Evolutionary conservation across 2,797 vertebrate species (phyloP).

Genomic region (Myotis planiceps): DNA sequence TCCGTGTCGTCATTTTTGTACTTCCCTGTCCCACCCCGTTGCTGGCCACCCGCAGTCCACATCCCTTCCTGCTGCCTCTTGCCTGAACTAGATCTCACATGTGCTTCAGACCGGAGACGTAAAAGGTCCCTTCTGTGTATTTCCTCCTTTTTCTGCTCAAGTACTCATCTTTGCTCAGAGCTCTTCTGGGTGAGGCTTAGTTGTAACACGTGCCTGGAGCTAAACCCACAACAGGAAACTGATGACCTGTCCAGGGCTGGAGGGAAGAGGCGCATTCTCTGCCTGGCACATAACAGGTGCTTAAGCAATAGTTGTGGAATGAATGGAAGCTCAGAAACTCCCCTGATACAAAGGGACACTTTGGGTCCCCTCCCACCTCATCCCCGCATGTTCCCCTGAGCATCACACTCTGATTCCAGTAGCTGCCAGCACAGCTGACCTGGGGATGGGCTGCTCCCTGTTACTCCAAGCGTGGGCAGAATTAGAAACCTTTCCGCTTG

Average conservation of each 20-base stretch:
- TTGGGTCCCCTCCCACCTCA: background rate
- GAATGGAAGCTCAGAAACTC: background rate
- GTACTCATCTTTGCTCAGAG: background rate
- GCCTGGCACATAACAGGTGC: background rate
- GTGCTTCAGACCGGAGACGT: background rate
- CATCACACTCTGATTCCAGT: background rate
- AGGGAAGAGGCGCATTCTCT: background rate
- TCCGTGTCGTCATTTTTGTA: background rate
- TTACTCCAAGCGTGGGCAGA: background rate
- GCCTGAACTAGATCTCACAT: background rate
- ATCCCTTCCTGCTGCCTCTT: background rate
- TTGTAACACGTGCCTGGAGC: background rate
- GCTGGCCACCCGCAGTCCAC: background rate
- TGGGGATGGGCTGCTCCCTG: background rate
- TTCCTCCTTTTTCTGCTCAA: background rate
- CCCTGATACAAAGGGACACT: background rate
- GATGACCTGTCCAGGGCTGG: background rate
- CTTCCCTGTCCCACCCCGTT: background rate
- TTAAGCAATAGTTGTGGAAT: background rate
- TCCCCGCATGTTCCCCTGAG: background rate
- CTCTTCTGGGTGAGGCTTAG: background rate
- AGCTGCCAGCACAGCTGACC: background rate
- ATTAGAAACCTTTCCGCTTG: background rate
- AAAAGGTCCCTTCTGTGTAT: background rate
- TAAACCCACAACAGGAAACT: background rate